A percentile compares a stretch with the other conserved stretches of the same genome.
These are phyloP conservation scores for Amphimedon queenslandica DNA, from an alignment of 37 sponge, comb jelly and placozoan species.

Conservation along the genomic window DNA sequence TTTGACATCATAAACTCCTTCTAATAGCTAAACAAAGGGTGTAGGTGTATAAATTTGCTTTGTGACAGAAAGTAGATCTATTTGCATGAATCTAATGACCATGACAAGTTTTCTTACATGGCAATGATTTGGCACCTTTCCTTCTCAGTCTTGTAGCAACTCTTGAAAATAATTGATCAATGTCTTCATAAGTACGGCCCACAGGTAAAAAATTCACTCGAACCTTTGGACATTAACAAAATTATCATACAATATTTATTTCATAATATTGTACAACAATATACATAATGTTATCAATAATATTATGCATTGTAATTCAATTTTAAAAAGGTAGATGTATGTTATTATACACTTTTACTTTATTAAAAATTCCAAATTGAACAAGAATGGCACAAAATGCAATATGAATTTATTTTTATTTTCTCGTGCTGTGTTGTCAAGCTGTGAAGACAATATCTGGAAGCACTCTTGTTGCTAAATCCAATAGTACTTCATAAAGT, in stretches of 20 bases:
- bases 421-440: conserved; percentile 30
- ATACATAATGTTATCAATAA: not conserved
- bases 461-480: not conserved
- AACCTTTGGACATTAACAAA: conserved; percentile 3
- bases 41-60: conserved; percentile 11
- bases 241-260: not conserved
- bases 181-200: conserved; percentile 44
- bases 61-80: conserved; percentile 9
- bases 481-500: not conserved
- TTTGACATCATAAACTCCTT: conserved; percentile 15
- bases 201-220: conserved; percentile 35
- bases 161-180: conserved; percentile 40
- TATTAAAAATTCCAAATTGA: conserved; percentile 10
- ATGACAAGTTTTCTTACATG: not conserved
- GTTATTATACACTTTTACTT: too few species aligned
- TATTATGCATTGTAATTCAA: too few species aligned
- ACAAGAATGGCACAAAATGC: conserved; percentile 37
- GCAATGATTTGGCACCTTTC: not conserved
- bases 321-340: too few species aligned
- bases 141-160: conserved; percentile 16
- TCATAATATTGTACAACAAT: not conserved
- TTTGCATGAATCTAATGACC: not conserved
- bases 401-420: conserved; percentile 45
- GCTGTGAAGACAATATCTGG: conserved; percentile 28
- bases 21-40: not conserved